phyloP scores from a whole-genome alignment of 2,113 vertebrate genomes.

The Crotalus helleri region DNA sequence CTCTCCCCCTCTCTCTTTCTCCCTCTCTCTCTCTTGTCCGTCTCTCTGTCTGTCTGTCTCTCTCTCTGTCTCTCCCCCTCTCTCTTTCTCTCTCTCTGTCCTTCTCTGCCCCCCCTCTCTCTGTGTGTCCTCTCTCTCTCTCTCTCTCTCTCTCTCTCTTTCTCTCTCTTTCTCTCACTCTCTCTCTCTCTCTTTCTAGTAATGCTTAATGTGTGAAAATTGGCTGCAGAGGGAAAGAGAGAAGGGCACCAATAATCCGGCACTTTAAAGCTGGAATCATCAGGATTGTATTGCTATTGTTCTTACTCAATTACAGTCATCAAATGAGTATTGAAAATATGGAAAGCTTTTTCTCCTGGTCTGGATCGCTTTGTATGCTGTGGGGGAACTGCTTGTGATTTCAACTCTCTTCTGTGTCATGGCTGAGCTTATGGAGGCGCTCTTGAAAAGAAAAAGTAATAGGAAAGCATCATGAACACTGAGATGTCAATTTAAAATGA shows the following conservation, averaged over 20 bases:
- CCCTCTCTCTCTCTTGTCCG: too few relatives aligned
- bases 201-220: fast-evolving
- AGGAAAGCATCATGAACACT: neutral
- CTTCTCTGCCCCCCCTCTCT: too few relatives aligned
- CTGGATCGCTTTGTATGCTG: neutral
- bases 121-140: too few relatives aligned
- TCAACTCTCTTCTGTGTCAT: neutral
- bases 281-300: neutral
- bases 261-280: neutral
- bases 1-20: too few relatives aligned
- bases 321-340: neutral
- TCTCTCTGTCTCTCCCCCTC: too few relatives aligned
- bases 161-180: neutral
- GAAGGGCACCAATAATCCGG: neutral
- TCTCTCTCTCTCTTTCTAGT: neutral
- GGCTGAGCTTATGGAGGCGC: neutral
- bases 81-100: too few relatives aligned
- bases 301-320: neutral
- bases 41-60: too few relatives aligned
- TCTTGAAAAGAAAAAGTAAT: neutral
- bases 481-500: neutral
- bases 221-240: conserved; percentile 2
- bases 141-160: neutral
- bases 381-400: neutral
- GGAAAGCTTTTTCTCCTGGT: neutral